phyloP scores from a whole-genome alignment of 2,113 vertebrate species.

The Tetraodon nigroviridis region DNA sequence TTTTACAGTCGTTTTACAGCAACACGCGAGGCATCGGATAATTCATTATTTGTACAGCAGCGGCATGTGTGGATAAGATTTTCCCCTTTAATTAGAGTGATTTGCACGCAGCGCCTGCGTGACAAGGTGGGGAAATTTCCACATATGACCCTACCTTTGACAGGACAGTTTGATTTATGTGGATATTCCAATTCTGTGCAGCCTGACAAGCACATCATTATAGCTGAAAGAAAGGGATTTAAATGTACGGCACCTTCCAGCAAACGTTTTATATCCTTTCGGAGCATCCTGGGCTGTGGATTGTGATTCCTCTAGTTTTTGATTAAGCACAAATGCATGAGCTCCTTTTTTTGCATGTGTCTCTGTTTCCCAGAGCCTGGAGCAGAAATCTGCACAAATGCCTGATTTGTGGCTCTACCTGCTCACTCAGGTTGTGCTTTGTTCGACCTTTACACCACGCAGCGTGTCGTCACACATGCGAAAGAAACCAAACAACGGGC shows the following conservation, averaged over 20 bases:
- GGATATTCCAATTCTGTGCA: slow-evolving; percentile 15
- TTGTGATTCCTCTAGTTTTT: slow-evolving; percentile 12
- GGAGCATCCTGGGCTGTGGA: slow-evolving; percentile 7
- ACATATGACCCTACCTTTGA: slow-evolving; percentile 17
- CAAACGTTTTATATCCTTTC: slow-evolving; percentile 4
- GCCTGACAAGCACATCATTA: slow-evolving; percentile 23
- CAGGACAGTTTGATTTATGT: slow-evolving; percentile 21
- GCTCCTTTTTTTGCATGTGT: slow-evolving; percentile 10
- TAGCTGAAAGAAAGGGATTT: slow-evolving; percentile 19
- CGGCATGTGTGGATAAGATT: slow-evolving; percentile 7
- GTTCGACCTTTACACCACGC: background rate
- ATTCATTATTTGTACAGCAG: background rate
- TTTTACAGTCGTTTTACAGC: slow-evolving; percentile 1
- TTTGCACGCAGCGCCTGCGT: slow-evolving; percentile 30
- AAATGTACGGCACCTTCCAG: background rate
- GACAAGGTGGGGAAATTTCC: slow-evolving; percentile 22
- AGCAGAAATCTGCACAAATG: slow-evolving; percentile 13
- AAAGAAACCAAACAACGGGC: background rate
- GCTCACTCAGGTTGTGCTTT: slow-evolving; percentile 8
- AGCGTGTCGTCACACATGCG: too few species aligned
- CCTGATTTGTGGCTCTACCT: slow-evolving; percentile 19
- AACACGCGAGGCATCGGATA: background rate
- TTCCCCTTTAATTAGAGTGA: slow-evolving; percentile 35
- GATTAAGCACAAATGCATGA: slow-evolving; percentile 20
- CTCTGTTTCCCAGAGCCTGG: background rate